Base-by-base conservation (phyloP, 2,797 vertebrate genomes). In the Galaxias olidus region DNA sequence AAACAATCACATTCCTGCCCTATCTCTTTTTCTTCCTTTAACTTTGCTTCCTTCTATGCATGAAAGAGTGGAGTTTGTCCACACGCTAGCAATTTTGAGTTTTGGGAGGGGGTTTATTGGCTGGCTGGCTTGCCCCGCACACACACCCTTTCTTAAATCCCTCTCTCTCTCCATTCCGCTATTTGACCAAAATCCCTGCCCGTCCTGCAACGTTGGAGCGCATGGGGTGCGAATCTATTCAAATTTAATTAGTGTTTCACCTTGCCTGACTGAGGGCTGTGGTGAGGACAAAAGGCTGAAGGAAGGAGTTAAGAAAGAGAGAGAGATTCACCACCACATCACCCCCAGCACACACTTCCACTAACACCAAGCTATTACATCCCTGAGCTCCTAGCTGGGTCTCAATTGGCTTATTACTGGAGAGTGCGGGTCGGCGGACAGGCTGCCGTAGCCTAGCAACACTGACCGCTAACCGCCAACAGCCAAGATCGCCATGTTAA, bases 401-500 rank as follows among this genome's bases (percentile, higher is more conserved):
- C 30, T 30, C 30, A 30, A 6, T 30, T 2, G 30, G 30, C 30
- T 30, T 30, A 30, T 30, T 65, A 14, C 15, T 19, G 18, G n/a
- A 40, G 51, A 54, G 51, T 45, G 43, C 2, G 6, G 61, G 11
- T 14, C 19, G 18, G n/a, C 40, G 55, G 50, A 52, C 45, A 40
- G 44, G 59, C 56, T 47, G 45, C 47, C 9, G 15, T 55, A 69
- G 51, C 11, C 4, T 58, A 56, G 66, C 59, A 57, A 61, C 61
- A 3, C 30, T 19, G 47, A 45, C 14, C 12, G 4, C 7, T 49
- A 49, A 51, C 44, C 4, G 4, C 19, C 45, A 12, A 54, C 66
- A 57, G 59, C 72, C 64, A 69, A 75, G 72, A 69, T 64, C 53
- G 61, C 58, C 6, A 63, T 67, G 64, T 49, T 64, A 59, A 69